These are phyloP conservation scores for Clarias macrocephalus DNA, from an alignment of 2,113 vertebrate genomes.

Conservation along the genomic window DNA sequence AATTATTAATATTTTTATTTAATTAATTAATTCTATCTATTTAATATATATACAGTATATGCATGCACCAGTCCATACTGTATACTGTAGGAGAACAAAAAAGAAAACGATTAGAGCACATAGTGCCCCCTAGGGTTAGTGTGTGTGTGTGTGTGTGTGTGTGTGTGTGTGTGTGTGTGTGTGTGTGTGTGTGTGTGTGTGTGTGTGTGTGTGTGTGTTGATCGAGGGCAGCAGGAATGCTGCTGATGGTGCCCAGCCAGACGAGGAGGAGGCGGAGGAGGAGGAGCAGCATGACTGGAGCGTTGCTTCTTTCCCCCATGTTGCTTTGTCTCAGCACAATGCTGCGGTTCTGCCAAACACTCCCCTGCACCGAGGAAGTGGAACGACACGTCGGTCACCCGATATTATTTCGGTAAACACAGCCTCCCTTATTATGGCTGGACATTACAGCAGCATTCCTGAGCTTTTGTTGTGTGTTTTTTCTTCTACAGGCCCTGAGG, in stretches of 20 bases:
- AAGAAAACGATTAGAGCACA: constrained; percentile 7
- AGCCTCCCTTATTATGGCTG: background rate
- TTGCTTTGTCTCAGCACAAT: constrained; percentile 51
- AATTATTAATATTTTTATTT: too few species aligned
- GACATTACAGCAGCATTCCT: background rate
- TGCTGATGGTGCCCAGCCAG: constrained; percentile 27
- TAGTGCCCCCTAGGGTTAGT: constrained; percentile 49
- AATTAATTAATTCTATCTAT: too few species aligned
- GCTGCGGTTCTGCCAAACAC: constrained; percentile 40
- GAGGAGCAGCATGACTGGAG: constrained; percentile 36
- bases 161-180: constrained; percentile 9
- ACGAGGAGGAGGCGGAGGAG: constrained; percentile 34
- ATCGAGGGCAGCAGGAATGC: constrained; percentile 33
- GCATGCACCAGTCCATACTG: too few species aligned
- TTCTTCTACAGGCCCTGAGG: background rate
- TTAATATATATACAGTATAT: too few species aligned
- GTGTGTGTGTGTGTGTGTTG: constrained; percentile 9
- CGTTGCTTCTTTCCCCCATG: constrained; percentile 20
- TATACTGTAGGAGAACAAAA: too few species aligned
- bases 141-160: constrained; percentile 5
- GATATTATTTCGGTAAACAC: constrained; percentile 40
- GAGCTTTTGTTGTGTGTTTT: constrained; percentile 7
- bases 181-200: constrained; percentile 24
- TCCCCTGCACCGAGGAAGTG: constrained; percentile 29
- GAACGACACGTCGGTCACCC: constrained; percentile 34